Percentiles rank a stretch among this genome's conserved stretches.
phyloP scores from a whole-genome alignment of 2,888 invertebrate genomes.

The Nyleta sp. region DNA sequence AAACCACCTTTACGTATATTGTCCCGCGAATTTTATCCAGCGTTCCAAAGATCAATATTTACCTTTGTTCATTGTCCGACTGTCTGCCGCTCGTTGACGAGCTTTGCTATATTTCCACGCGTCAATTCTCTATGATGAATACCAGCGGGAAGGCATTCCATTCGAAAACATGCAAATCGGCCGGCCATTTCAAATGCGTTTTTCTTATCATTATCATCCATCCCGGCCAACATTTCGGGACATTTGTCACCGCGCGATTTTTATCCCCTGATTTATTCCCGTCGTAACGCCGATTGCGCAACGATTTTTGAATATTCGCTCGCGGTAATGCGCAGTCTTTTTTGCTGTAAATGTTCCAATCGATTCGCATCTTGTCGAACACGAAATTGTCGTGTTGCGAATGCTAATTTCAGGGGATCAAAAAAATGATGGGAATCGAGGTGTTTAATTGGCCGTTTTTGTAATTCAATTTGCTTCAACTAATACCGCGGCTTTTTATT shows the following conservation, averaged over 20 bases:
- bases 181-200: too few species aligned
- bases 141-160: neutral
- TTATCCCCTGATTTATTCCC: conserved; percentile 13
- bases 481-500: too few species aligned
- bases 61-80: conserved; percentile 24
- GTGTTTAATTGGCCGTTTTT: too few species aligned
- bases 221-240: neutral
- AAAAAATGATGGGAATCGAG: too few species aligned
- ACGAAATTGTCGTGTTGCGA: neutral
- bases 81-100: conserved; percentile 9
- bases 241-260: neutral
- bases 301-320: neutral
- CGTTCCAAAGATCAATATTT: conserved; percentile 12
- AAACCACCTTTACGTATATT: neutral
- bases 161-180: too few species aligned
- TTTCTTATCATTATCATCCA: neutral
- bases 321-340: conserved; percentile 1
- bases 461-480: too few species aligned
- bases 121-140: conserved; percentile 1
- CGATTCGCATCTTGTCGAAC: neutral
- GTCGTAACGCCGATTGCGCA: conserved; percentile 1
- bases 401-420: neutral
- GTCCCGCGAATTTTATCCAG: neutral
- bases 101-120: conserved; percentile 8
- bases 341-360: conserved; percentile 3